These are phyloP conservation scores for Synergus japonicus DNA, from an alignment of 2,888 invertebrate species.

Conservation along the genomic window DNA sequence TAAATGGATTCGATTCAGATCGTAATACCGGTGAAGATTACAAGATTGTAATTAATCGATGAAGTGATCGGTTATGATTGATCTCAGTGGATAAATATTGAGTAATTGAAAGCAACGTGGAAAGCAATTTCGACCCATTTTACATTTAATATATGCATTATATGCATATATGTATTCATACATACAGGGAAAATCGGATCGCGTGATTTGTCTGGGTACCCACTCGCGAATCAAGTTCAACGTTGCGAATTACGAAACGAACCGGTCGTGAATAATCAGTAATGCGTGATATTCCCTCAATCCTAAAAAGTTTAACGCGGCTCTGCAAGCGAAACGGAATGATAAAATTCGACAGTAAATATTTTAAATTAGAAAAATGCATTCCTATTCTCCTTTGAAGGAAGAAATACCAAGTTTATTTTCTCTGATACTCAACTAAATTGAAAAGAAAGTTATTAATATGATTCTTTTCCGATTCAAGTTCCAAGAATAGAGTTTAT, in stretches of 20 bases:
- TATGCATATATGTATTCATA: neutral
- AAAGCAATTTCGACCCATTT: conserved; percentile 33
- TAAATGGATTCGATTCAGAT: neutral
- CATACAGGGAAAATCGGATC: conserved; percentile 20
- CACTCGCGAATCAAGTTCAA: conserved; percentile 37
- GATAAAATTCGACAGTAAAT: conserved; percentile 14
- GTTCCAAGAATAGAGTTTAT: neutral
- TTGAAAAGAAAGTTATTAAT: neutral
- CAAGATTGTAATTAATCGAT: neutral
- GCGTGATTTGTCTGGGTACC: conserved; percentile 32
- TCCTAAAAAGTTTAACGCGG: conserved; percentile 14
- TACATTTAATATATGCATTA: neutral
- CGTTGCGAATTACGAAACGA: conserved; percentile 34
- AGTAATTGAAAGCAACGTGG: conserved; percentile 34
- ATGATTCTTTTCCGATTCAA: neutral
- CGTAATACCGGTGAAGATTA: neutral
- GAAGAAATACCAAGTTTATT: neutral
- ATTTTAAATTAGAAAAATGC: neutral
- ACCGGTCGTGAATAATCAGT: conserved; percentile 31
- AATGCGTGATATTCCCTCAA: conserved; percentile 37
- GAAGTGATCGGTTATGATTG: conserved; percentile 18
- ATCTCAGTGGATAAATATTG: conserved; percentile 18
- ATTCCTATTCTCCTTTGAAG: neutral
- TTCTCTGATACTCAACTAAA: neutral
- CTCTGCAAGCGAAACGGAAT: conserved; percentile 24